Conservation (phyloP, 2,113 vertebrate species). For the Limanda limanda region DNA sequence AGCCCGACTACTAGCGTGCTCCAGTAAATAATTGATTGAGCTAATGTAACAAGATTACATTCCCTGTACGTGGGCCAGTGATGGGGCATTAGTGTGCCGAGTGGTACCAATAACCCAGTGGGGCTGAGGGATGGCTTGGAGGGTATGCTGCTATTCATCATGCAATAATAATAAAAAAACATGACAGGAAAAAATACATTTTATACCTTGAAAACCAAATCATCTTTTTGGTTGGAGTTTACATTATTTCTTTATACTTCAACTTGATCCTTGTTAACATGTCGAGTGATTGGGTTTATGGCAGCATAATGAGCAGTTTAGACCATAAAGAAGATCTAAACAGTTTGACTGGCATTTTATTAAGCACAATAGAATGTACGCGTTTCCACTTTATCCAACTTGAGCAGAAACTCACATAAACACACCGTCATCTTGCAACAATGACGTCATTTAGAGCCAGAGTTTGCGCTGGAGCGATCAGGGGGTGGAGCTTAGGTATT, state of each 20-base stretch:
- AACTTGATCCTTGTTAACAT: background rate
- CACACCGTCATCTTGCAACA: no score
- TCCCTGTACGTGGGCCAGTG: slow-evolving; percentile 51
- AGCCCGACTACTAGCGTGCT: slow-evolving; percentile 66
- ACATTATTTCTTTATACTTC: background rate
- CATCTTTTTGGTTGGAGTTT: background rate
- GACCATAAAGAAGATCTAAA: no score
- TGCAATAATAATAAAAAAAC: background rate
- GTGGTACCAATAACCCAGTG: slow-evolving; percentile 27
- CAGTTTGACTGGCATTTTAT: no score
- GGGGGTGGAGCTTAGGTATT: no score
- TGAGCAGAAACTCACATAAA: no score
- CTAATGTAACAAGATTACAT: slow-evolving; percentile 81
- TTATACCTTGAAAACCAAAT: background rate
- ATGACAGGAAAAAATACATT: background rate
- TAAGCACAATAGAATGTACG: no score
- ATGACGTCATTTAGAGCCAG: no score
- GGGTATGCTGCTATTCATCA: background rate
- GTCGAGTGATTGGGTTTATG: no score
- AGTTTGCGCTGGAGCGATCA: no score
- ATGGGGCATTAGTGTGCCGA: slow-evolving; percentile 44
- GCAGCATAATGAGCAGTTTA: no score
- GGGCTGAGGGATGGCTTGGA: slow-evolving; percentile 17
- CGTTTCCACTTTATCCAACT: no score
- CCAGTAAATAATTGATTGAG: slow-evolving; percentile 84